Evolutionary conservation across 2,797 vertebrate species (phyloP).

Genomic region (Onychomys torridus): DNA sequence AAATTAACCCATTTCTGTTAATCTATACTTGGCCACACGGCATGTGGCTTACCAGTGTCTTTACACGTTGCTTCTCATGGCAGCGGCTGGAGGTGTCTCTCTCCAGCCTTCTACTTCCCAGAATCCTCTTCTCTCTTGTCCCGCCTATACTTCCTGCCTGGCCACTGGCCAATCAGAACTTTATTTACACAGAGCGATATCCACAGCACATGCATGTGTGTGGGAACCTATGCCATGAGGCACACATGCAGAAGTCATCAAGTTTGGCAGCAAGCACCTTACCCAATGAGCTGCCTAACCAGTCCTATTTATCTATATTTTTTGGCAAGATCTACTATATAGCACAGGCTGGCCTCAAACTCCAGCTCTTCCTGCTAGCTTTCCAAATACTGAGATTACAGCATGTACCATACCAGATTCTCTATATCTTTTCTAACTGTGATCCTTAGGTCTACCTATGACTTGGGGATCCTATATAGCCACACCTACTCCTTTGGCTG

Average conservation of each 20-base stretch:
- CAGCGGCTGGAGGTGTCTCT: no score
- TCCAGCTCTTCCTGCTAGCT: background rate
- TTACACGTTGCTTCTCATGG: no score
- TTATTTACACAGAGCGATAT: no score
- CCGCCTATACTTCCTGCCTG: no score
- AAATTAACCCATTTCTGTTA: no score
- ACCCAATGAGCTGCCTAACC: background rate
- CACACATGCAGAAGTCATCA: background rate
- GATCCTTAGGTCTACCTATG: background rate
- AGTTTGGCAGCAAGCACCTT: background rate
- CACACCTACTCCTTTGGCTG: constrained; percentile 13
- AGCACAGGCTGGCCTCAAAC: background rate
- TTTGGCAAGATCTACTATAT: background rate
- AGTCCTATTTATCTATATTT: background rate
- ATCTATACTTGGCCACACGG: no score
- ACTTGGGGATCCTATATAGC: background rate
- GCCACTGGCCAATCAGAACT: no score
- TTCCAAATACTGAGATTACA: background rate
- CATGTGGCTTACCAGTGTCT: no score
- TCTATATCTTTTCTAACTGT: background rate
- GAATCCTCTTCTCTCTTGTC: no score
- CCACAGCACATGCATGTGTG: no score
- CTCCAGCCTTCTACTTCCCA: no score
- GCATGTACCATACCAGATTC: background rate
- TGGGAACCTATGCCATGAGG: background rate